Base-by-base conservation (phyloP, 1,140 invertebrate species). In the Drosophila parabipectinata region DNA sequence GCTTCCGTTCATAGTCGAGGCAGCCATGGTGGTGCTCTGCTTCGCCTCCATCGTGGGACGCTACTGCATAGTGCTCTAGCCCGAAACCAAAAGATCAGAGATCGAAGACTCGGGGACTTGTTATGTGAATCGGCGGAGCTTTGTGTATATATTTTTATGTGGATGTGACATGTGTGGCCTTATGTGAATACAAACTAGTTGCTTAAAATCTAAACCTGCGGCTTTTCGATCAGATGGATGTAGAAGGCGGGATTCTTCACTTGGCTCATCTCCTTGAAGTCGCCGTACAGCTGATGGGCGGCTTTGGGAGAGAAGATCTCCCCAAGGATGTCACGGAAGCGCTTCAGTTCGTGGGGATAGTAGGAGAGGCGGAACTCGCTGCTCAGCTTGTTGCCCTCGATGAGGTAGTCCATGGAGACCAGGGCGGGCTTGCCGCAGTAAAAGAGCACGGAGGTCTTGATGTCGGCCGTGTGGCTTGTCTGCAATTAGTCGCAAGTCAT, bases 321-420 rank as follows among this genome's bases (percentile, higher is more conserved):
- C 41, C 93, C 91, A 12, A 98, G 90, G 92, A 97, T 95, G 2
- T 93, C 79, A 1, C 93, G 94, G 91, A 98, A 98, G 1, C 93
- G 92, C 8, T 94, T 93, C 53, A 97, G 91, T 47, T 94, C 94
- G 80, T 98, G 97, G 4, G 97, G 97, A 92, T 97, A 97, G 88
- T 97, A 98, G 4, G 96, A 97, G 12, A 98, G 92, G 10, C 97
- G 94, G 92, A 98, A 98, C 82, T 96, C 95, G 82, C 95, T 97
- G 88, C 83, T 90, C 15, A 92, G 79, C 7, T 92, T 92, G 24
- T 92, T 92, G 1, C 94, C 93, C 59, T 94, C 94, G 58, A 97
- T 95, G 48, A 94, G 92, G 90, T 97, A 97, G 91, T 97, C 96
- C 75, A 97, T 90, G 6, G 95, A 96, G 0, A 97, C 95, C 77